Percentiles rank a stretch among this genome's conserved stretches.
These are phyloP conservation scores for Phataginus tricuspis DNA, from an alignment of 2,797 vertebrate species.

Conservation along the genomic window DNA sequence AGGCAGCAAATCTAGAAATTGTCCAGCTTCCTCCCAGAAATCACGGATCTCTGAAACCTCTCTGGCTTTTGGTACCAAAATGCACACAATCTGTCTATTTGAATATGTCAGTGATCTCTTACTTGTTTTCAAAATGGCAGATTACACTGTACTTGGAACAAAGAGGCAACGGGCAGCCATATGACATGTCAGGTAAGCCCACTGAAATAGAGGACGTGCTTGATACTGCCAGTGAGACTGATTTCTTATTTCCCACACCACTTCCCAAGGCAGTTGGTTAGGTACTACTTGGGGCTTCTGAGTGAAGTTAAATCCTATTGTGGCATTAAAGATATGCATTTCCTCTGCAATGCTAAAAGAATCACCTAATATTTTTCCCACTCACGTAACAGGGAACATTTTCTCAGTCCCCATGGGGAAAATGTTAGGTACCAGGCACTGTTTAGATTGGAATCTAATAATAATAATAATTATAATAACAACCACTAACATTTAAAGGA, in stretches of 20 bases:
- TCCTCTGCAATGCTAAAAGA: not conserved
- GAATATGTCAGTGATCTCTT: not conserved
- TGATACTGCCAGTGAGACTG: not conserved
- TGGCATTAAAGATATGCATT: not conserved
- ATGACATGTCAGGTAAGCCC: not conserved
- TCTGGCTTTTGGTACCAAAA: not conserved
- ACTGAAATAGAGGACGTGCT: not conserved
- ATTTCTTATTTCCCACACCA: not conserved
- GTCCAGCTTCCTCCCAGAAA: not conserved
- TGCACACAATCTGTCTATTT: not conserved
- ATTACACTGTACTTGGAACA: not conserved
- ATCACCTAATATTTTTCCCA: not conserved
- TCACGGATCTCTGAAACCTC: not conserved
- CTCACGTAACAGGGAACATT: not conserved
- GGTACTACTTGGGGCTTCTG: not conserved
- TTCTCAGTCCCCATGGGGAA: not conserved
- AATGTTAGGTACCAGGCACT: not conserved
- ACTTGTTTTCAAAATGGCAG: slow-evolving; percentile 17
- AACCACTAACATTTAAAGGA: not conserved
- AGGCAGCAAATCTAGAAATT: not conserved
- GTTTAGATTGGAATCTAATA: not conserved
- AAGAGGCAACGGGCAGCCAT: not conserved
- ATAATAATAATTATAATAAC: not conserved
- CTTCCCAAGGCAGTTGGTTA: not conserved
- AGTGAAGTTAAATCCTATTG: slow-evolving; percentile 27